A percentile compares a stretch with the other conserved stretches of the same genome.
Conservation (phyloP, 2,797 vertebrate species). For the Morelia viridis region DNA sequence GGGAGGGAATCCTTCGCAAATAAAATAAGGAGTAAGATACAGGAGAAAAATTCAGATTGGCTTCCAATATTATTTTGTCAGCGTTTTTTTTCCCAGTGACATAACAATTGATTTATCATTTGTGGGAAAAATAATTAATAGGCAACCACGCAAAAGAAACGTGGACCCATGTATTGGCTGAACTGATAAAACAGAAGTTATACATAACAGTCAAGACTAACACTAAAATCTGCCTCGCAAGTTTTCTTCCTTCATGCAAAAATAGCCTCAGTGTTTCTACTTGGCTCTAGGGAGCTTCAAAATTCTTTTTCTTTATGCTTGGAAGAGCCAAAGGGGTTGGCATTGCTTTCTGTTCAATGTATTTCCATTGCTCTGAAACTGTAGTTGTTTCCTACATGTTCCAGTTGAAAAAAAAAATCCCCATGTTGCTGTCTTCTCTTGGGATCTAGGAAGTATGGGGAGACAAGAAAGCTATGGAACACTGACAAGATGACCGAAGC, state of each 20-base stretch:
- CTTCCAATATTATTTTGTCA: slow-evolving; percentile 18
- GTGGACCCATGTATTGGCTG: too few species aligned
- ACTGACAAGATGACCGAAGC: not conserved
- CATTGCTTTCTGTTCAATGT: not conserved
- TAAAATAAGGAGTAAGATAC: slow-evolving; percentile 44
- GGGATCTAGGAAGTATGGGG: not conserved
- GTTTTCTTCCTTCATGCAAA: not conserved
- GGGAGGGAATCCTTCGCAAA: slow-evolving; percentile 40
- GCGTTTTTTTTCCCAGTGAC: not conserved
- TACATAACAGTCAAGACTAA: not conserved
- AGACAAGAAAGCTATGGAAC: not conserved
- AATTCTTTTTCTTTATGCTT: not conserved
- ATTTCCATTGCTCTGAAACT: not conserved
- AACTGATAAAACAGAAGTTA: not conserved
- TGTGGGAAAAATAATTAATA: not conserved
- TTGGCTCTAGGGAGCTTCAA: not conserved
- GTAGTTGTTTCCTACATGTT: too few species aligned
- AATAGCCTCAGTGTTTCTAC: not conserved
- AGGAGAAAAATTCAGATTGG: slow-evolving; percentile 44
- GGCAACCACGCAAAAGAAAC: not conserved
- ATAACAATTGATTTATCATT: not conserved
- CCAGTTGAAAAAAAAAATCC: too few species aligned
- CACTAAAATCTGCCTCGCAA: not conserved
- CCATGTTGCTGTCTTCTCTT: not conserved
- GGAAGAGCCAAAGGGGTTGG: not conserved